Conservation (phyloP, 2,113 vertebrate genomes). For the Diglossa brunneiventris region DNA sequence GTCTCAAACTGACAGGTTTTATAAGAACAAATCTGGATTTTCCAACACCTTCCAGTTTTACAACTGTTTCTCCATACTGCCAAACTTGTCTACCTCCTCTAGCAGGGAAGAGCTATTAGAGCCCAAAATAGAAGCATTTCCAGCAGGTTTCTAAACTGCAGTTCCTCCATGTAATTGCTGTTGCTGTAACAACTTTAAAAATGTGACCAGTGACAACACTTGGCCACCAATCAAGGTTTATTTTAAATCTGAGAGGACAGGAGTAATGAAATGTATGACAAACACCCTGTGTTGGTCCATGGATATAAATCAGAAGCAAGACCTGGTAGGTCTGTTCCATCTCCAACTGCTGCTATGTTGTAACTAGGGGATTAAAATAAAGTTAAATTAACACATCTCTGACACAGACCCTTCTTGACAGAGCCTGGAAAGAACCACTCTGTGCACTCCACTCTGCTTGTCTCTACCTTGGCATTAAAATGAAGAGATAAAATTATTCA, state of each 20-base stretch:
- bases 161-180: background rate
- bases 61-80: background rate
- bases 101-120: background rate
- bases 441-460: background rate
- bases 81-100: background rate
- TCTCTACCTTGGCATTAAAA: background rate
- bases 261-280: background rate
- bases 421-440: background rate
- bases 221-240: background rate
- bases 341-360: background rate
- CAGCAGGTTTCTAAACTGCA: background rate
- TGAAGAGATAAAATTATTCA: background rate
- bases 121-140: background rate
- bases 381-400: background rate
- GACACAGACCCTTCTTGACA: background rate
- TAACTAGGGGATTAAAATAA: background rate
- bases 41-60: conserved; percentile 17
- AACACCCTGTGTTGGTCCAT: background rate
- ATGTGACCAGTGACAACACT: background rate
- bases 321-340: background rate
- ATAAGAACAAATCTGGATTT: conserved; percentile 29
- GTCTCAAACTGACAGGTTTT: conserved; percentile 12
- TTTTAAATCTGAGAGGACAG: background rate
- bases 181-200: conserved; percentile 17
- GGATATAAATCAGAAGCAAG: background rate